Percentiles rank a stretch among this genome's conserved stretches.
phyloP scores from a whole-genome alignment of 1,140 invertebrate genomes.

The Hirudo medicinalis region DNA sequence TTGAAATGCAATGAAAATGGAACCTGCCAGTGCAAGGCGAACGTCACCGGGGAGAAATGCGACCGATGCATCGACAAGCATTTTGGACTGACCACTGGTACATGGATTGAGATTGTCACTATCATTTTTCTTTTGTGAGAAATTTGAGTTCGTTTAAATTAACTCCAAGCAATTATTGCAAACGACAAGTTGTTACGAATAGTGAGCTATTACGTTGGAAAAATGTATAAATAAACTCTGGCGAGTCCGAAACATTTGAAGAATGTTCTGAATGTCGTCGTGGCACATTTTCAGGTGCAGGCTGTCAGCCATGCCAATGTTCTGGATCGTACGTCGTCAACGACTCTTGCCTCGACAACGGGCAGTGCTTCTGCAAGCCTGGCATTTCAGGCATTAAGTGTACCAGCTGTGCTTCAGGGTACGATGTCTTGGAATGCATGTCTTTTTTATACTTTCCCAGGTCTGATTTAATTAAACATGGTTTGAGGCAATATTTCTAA shows the following conservation, averaged over 20 bases:
- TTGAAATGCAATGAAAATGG: conserved; percentile 42
- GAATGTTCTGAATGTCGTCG: too few relatives aligned
- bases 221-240: too few relatives aligned
- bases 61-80: conserved; percentile 20
- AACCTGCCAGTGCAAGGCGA: conserved; percentile 23
- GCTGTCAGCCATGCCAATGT: conserved; percentile 78
- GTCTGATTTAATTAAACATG: too few relatives aligned
- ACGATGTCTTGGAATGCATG: not conserved
- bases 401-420: conserved; percentile 47
- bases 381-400: conserved; percentile 67
- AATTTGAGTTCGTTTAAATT: not conserved
- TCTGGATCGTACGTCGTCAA: conserved; percentile 56
- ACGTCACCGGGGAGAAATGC: conserved; percentile 26
- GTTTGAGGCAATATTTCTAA: too few relatives aligned
- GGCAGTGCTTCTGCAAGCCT: conserved; percentile 63
- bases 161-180: too few relatives aligned
- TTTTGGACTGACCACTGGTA: conserved; percentile 20
- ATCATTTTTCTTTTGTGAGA: not conserved
- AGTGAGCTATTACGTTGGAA: too few relatives aligned
- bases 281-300: conserved; percentile 27
- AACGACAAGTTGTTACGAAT: too few relatives aligned
- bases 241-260: too few relatives aligned
- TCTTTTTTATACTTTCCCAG: too few relatives aligned
- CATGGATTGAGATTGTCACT: conserved; percentile 53
- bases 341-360: conserved; percentile 54